Evolutionary conservation across 2,888 invertebrate species (phyloP), one percentile per base, ranked within the genome.

Genomic region (Choreutis nemorana): DNA sequence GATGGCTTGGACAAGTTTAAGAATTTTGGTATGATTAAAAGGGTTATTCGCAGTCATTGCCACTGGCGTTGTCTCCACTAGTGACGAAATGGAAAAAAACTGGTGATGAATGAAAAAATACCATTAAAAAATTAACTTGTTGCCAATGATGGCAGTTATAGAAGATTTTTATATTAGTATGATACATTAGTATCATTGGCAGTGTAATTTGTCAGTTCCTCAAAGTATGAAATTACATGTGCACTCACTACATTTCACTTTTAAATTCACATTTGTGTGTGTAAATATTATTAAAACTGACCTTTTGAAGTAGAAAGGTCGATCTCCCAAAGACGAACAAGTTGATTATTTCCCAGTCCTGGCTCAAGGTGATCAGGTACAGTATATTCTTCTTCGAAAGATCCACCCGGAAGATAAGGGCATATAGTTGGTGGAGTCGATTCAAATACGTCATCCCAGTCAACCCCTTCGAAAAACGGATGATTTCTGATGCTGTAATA

Each of bases 401-500:
- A 66, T 26, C 77, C 73, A 28, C 91, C 90, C 2, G 93, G 91
- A 45, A 93, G 73, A 57, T 90, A 93, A 0, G 91, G 90, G 54
- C 85, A 86, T 35, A 94, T 88, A 36, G 84, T 84, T 1, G 97
- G 96, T 14, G 96, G 94, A 21, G 84, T 88, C 50, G 87, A 85
- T 29, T 84, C 80, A 51, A 86, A 85, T 31, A 97, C 73, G 22
- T 84, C 84, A 29, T 91, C 89, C 85, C 94, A 97, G 48, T 92
- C 85, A 30, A 94, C 82, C 21, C 85, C 89, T 29, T 81, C 73
- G 61, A 97, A 98, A 67, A 97, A 95, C 14, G 85, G 82, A 75
- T 99, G 97, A 23, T 83, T 78, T 43, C 94, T 87, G 50, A 99
- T 88, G 49, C 90, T 89, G 24, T 86, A 83, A 57, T 96, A 97